Percentiles rank a stretch among this genome's conserved stretches.
Conservation (phyloP, 2,797 vertebrate genomes). For the Peromyscus nudipes region DNA sequence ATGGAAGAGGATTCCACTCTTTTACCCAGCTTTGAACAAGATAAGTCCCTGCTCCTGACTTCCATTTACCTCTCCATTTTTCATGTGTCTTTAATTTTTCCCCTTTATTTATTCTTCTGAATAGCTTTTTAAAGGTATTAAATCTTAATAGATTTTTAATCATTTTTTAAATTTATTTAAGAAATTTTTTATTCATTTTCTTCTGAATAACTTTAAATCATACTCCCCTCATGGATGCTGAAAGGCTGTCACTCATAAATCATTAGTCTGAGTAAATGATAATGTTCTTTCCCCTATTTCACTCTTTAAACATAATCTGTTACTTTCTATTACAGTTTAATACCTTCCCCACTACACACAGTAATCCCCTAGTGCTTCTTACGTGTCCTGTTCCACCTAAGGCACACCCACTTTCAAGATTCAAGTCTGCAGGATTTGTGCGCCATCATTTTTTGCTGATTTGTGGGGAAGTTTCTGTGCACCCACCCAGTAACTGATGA, state of each 20-base stretch:
- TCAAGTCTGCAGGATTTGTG: slow-evolving; percentile 21
- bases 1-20: not conserved
- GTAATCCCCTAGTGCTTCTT: not conserved
- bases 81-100: not conserved
- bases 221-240: not conserved
- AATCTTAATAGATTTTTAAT: too few relatives aligned
- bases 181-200: not conserved
- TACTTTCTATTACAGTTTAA: not conserved
- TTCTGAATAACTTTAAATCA: slow-evolving; percentile 19
- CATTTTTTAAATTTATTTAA: too few relatives aligned
- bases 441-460: not conserved
- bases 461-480: not conserved
- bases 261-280: slow-evolving; percentile 39
- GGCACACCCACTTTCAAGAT: slow-evolving; percentile 17
- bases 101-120: not conserved
- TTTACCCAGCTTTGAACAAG: not conserved
- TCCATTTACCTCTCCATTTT: not conserved
- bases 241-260: not conserved
- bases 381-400: not conserved
- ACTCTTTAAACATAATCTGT: slow-evolving; percentile 14
- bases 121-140: not conserved
- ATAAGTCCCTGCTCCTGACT: not conserved
- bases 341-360: not conserved
- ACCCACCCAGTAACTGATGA: not conserved
- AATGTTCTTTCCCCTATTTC: slow-evolving; percentile 24